Base-by-base conservation (phyloP, 2,113 vertebrate genomes). In the Rhinoptilus africanus region DNA sequence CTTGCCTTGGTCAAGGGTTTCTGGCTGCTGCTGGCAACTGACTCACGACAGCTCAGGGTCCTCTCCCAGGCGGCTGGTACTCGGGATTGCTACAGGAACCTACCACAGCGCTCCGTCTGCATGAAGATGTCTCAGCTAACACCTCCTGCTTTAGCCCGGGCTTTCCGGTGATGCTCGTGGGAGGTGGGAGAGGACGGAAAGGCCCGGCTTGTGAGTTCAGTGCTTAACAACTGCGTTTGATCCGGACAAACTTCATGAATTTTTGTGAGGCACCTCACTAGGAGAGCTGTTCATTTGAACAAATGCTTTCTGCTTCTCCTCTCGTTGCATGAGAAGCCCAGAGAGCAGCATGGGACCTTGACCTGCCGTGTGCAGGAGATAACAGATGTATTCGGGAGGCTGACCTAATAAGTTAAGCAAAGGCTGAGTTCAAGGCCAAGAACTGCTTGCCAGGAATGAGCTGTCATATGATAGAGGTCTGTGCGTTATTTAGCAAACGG, bases 161-260 rank as follows among this genome's bases (percentile, higher is more conserved):
- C 67, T 72, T 35, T 69, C 54, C 63, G 56, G 45, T 1, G 6
- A 12, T 23, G 21, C 76, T 83, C 1, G 0, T 16, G 11, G 0
- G 23, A 71, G 54, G 27, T 78, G 53, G 66, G 75, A 77, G 14
- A 45, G 59, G 48, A 73, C 57, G 26, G 79, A 74, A 74, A 12
- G 43, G 16, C 39, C 24, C 27, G 5, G 17, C 37, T 51, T 19
- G 7, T 5, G 10, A 15, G 22, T 20, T 48, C 35, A 4, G 1
- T 21, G 10, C 59, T 41, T 21, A n/a, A 47, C 53, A 54, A 41
- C 37, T 37, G 12, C 1, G 0, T 62, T 93, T 57, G 37, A 85
- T 72, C 62, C n/a, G 20, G 34, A 48, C 16, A 45, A 56, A 47
- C 60, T 68, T 78, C 14, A 8, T 54, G 0, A 45, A 8, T 63